phyloP scores from a whole-genome alignment of 2,113 vertebrate genomes.

The Salminus brasiliensis region DNA sequence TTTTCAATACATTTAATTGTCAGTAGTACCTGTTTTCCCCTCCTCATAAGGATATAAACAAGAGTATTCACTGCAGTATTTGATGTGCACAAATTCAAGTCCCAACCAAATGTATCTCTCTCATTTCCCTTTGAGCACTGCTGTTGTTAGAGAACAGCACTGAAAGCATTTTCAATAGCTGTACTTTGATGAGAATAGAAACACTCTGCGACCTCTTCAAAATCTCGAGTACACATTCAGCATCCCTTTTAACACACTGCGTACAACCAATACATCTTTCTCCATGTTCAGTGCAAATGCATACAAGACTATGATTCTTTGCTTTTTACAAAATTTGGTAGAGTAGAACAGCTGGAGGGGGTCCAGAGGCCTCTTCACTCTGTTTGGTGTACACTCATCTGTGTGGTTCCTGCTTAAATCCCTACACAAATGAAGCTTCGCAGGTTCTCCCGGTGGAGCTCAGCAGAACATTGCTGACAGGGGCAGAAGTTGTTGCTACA shows the following conservation, averaged over 20 bases:
- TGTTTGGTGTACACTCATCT: not conserved
- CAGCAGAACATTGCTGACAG: constrained; percentile 54
- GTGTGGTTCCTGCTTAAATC: not conserved
- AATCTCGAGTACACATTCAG: constrained; percentile 36
- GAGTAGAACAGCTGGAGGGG: not conserved
- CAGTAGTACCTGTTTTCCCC: not conserved
- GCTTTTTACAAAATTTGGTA: not conserved
- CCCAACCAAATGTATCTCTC: not conserved
- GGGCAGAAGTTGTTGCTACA: constrained; percentile 33
- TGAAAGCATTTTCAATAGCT: not conserved
- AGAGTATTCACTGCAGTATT: not conserved
- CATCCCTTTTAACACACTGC: not conserved
- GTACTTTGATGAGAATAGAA: constrained; percentile 48
- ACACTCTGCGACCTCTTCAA: constrained; percentile 48
- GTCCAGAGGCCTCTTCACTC: constrained; percentile 3
- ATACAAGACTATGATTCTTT: not conserved
- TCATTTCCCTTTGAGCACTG: not conserved
- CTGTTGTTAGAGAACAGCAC: not conserved
- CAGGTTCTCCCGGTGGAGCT: constrained; percentile 18
- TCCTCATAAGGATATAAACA: not conserved
- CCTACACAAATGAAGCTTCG: constrained; percentile 1
- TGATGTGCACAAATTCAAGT: not conserved
- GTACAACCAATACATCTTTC: not conserved
- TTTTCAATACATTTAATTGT: not conserved
- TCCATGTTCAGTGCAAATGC: not conserved